A percentile compares a stretch with the other conserved stretches of the same genome.
Conservation (phyloP, 2,797 vertebrate genomes). For the Chanos chanos region DNA sequence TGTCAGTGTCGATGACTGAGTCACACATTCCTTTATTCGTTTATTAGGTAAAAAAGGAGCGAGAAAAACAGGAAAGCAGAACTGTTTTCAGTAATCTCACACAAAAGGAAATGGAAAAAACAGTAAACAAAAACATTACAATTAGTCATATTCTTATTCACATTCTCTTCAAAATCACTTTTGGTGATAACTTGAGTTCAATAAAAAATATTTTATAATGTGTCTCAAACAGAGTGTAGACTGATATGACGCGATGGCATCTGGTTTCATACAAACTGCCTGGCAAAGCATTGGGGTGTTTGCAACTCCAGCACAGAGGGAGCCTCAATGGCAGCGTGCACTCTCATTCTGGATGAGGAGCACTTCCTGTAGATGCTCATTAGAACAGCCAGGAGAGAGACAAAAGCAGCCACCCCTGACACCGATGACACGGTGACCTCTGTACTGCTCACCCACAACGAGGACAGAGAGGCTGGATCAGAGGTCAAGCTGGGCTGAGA, state of each 20-base stretch:
- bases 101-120: too few relatives aligned
- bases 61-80: not conserved
- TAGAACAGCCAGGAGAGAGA: constrained; percentile 40
- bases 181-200: too few relatives aligned
- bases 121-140: too few relatives aligned
- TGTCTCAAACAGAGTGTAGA: not conserved
- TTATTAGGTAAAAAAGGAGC: not conserved
- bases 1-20: not conserved
- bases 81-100: not conserved
- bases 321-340: constrained; percentile 24
- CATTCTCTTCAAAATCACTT: too few relatives aligned
- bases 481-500: constrained; percentile 3
- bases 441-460: not conserved
- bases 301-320: constrained; percentile 28
- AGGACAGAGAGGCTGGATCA: not conserved
- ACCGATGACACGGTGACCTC: not conserved
- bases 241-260: not conserved
- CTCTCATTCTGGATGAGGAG: constrained; percentile 31
- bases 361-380: constrained; percentile 40
- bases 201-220: not conserved
- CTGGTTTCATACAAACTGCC: not conserved
- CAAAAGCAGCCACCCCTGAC: constrained; percentile 18
- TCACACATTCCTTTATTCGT: too few relatives aligned
- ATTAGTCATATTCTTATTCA: too few relatives aligned
- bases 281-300: not conserved